Evolutionary conservation across 2,797 vertebrate genomes (phyloP), one percentile per base, ranked within the genome.

Genomic region (Enoplosus armatus): DNA sequence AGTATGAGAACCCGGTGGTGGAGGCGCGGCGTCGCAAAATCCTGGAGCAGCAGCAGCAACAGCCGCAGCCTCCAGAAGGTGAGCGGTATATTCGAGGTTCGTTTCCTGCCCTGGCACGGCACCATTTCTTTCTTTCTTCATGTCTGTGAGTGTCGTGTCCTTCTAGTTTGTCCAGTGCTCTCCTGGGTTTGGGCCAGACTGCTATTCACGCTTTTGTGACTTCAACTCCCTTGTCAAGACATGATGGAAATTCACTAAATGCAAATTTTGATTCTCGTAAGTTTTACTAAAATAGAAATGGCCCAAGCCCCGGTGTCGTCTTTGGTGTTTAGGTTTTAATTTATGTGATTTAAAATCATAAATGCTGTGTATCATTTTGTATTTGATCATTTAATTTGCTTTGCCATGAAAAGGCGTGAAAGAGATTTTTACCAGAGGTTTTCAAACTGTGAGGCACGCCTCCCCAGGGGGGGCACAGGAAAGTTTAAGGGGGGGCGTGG

Each of bases 1-100:
- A 99, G 85, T 99, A 99, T 81, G 98, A 99, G 90, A 99, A 99
- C 92, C 98, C 98, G 0, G 96, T 99, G 66, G 90, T 97, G 83
- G 98, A 99, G 95, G 98, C 97, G 8, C 98, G 97, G 93, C 94
- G 97, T 85, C 97, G 97, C 93, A 98, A 98, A 76, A 97, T 98
- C 86, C 93, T 98, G 7, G 96, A 98, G 45, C 93, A 93, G 77
- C 93, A 93, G 77, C 94, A 95, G 87, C 94, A 90, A 50, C 93
- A 92, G 92, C 94, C 95, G 93, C 95, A 95, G 74, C 96, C 94
- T 86, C 95, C 94, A 85, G 96, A 96, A 95, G 96, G 95, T 95
- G 96, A 96, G 92, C 94, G 95, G 93, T 95, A 95, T 93, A 95
- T 96, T 94, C 94, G 91, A 95, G 94, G 95, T 96, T 95, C 91